Evolutionary conservation across 2,113 vertebrate genomes (phyloP), one percentile per base, ranked within the genome.

Genomic region (Amblyopsis rosae): DNA sequence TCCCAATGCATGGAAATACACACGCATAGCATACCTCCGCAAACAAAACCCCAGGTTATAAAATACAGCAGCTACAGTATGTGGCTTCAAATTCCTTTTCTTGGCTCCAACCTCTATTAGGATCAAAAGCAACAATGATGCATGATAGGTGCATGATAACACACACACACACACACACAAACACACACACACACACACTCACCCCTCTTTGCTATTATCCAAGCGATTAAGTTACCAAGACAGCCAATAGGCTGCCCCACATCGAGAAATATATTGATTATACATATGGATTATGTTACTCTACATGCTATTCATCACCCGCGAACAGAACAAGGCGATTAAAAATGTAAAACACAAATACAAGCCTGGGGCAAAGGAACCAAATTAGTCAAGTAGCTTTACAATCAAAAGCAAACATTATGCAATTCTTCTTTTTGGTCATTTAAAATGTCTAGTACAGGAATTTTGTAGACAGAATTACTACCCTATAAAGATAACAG

Each of bases 151-250:
- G 15, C 53, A n/a, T 4, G 15, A n/a, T 7, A 12, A 54, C n/a
- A 53, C 9, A 15, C 49, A 15, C 49, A 50, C 12, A 50, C 51
- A 19, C 19, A 12, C 19, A 19, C 19, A 19, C 45, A 15, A 15
- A n/a, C 60, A 62, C 7, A 58, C 67, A 45, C 0, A 60, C n/a
- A 72, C 1, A n/a, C 49, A 51, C 53, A 26, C 17, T 12, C 10
- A 15, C 41, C 32, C 26, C 50, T 74, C 16, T 53, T 2, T 4
- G 54, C 51, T 46, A 19, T 69, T 56, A 60, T 51, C 53, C 1
- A 10, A 62, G 73, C 12, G 59, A 73, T 53, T 70, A 62, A 54
- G 55, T 76, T 82, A 76, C 75, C 13, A 32, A 73, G 67, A 58
- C 49, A 62, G 76, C 57, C 65, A 32, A 72, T 75, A 63, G 12